Percentiles rank a stretch among this genome's conserved stretches.
Conservation (phyloP, 2,113 vertebrate genomes). For the Lampris megalopsis region DNA sequence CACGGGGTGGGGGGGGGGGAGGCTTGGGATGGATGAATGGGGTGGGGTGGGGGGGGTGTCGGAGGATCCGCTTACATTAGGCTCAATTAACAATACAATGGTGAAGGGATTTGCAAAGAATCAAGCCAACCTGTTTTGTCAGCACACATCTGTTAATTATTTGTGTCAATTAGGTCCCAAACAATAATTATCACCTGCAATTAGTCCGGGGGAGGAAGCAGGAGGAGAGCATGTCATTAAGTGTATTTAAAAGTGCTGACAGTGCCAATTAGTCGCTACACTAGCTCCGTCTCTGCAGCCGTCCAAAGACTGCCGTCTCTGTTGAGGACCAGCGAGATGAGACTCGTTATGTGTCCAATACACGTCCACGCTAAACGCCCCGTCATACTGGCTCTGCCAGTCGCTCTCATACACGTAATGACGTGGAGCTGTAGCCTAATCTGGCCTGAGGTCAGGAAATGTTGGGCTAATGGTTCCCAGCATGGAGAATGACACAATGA, state of each 20-base stretch:
- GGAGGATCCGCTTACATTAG: conserved; percentile 83
- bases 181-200: conserved; percentile 94
- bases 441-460: conserved; percentile 48
- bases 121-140: conserved; percentile 88
- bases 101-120: conserved; percentile 85
- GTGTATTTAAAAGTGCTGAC: conserved; percentile 63
- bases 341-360: conserved; percentile 37
- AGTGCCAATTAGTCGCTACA: conserved; percentile 61
- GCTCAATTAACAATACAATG: conserved; percentile 91
- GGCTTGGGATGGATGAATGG: too few species aligned
- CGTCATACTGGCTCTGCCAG: conserved; percentile 52
- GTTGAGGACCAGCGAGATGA: conserved; percentile 8
- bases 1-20: not conserved
- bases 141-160: conserved; percentile 94
- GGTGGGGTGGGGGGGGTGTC: conserved; percentile 56
- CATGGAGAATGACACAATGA: conserved; percentile 29
- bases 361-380: not conserved
- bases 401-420: conserved; percentile 24
- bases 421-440: conserved; percentile 39
- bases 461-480: conserved; percentile 10
- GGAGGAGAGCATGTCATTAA: conserved; percentile 71
- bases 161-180: conserved; percentile 91
- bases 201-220: conserved; percentile 57
- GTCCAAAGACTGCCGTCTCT: conserved; percentile 27
- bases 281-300: conserved; percentile 16